A percentile compares a stretch with the other conserved stretches of the same genome.
phyloP scores from a whole-genome alignment of 2,888 invertebrate species.

The Gasteruption jaculator region DNA sequence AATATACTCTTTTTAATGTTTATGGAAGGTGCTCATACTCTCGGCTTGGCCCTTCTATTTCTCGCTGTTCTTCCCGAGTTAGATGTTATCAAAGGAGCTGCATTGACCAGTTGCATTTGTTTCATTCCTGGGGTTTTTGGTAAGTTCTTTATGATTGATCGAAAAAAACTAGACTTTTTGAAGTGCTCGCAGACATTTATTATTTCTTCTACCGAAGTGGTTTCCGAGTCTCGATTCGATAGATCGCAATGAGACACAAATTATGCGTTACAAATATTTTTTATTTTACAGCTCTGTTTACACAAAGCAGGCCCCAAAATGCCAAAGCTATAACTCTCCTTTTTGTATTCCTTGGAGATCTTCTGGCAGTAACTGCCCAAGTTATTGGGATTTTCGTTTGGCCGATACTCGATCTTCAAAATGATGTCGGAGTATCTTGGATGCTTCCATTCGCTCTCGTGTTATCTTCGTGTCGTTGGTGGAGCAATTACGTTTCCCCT shows the following conservation, averaged over 20 bases:
- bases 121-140: constrained; percentile 75
- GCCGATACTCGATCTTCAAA: constrained; percentile 57
- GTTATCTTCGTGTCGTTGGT: constrained; percentile 75
- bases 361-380: constrained; percentile 63
- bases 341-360: constrained; percentile 53
- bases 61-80: constrained; percentile 74
- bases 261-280: constrained; percentile 1
- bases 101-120: constrained; percentile 81
- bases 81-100: constrained; percentile 76
- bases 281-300: constrained; percentile 23
- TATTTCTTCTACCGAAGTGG: too few relatives aligned
- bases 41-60: constrained; percentile 73
- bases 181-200: too few relatives aligned
- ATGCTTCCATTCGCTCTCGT: constrained; percentile 62
- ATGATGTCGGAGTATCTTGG: constrained; percentile 53
- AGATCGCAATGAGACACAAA: background rate
- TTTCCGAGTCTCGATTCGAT: too few relatives aligned
- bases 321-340: constrained; percentile 8
- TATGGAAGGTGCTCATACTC: constrained; percentile 74
- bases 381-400: constrained; percentile 65
- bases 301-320: constrained; percentile 20
- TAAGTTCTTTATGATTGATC: too few relatives aligned
- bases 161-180: too few relatives aligned
- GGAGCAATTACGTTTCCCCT: constrained; percentile 72
- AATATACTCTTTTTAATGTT: constrained; percentile 62